These are phyloP conservation scores for Sebastes oblongus DNA, from an alignment of 2,797 vertebrate species.

Conservation along the genomic window DNA sequence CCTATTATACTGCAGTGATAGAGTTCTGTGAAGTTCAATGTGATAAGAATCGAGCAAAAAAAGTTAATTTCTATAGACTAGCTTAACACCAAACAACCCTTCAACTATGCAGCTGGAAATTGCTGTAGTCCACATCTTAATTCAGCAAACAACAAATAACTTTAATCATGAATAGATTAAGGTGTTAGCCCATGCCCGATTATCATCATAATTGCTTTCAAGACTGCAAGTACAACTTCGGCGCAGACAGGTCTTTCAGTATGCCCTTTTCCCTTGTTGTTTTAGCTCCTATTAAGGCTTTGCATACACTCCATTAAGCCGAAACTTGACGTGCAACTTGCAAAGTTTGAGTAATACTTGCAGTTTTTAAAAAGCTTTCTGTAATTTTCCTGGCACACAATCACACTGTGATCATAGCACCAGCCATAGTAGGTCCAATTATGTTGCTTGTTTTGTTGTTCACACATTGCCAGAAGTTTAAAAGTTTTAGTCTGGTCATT, in stretches of 20 bases:
- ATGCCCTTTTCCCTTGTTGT: constrained; percentile 24
- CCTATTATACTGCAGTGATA: not conserved
- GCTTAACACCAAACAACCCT: not conserved
- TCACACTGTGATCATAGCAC: constrained; percentile 24
- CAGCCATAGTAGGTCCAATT: constrained; percentile 58
- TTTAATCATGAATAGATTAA: constrained; percentile 53
- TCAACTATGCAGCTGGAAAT: not conserved
- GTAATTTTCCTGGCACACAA: constrained; percentile 16
- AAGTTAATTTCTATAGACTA: not conserved
- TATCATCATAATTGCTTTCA: constrained; percentile 60
- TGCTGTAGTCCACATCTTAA: not conserved
- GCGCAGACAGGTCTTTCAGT: constrained; percentile 12
- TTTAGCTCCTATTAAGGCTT: constrained; percentile 31
- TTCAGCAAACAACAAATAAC: constrained; percentile 37
- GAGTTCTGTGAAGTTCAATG: not conserved
- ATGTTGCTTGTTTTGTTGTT: constrained; percentile 63
- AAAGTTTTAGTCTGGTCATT: constrained; percentile 74
- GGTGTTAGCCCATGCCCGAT: constrained; percentile 35
- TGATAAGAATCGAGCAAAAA: not conserved
- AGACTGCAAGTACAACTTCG: constrained; percentile 30
- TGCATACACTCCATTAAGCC: constrained; percentile 31
- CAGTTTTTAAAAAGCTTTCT: constrained; percentile 26
- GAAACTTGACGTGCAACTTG: constrained; percentile 22
- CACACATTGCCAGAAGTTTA: constrained; percentile 60
- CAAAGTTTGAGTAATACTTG: constrained; percentile 20